These are phyloP conservation scores for Rana temporaria DNA, from an alignment of 2,113 vertebrate species.

Conservation along the genomic window DNA sequence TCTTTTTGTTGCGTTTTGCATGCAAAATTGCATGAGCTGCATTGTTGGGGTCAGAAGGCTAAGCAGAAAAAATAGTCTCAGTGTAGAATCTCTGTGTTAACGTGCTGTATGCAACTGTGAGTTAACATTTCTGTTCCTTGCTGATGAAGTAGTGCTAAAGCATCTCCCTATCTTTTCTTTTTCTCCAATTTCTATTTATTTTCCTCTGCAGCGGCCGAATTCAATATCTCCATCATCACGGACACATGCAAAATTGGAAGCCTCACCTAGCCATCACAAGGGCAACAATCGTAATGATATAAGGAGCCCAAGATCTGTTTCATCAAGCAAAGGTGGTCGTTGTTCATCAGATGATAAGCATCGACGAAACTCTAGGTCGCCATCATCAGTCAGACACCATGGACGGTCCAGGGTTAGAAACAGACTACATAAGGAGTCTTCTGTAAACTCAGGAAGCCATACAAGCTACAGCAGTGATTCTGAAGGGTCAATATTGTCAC, in stretches of 20 bases:
- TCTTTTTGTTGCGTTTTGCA: slow-evolving; percentile 86
- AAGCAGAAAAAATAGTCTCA: slow-evolving; percentile 74
- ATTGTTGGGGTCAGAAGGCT: slow-evolving; percentile 90
- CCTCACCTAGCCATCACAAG: slow-evolving; percentile 71
- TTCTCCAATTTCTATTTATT: slow-evolving; percentile 59
- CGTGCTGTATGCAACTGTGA: slow-evolving; percentile 72
- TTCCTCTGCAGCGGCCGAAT: slow-evolving; percentile 80
- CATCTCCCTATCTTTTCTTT: slow-evolving; percentile 68
- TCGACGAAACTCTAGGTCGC: slow-evolving; percentile 67
- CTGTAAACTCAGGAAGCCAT: slow-evolving; percentile 77
- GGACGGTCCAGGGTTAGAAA: slow-evolving; percentile 77
- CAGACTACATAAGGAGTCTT: slow-evolving; percentile 69
- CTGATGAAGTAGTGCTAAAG: slow-evolving; percentile 69
- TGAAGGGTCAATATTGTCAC: slow-evolving; percentile 75
- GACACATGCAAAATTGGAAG: slow-evolving; percentile 70
- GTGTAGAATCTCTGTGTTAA: slow-evolving; percentile 80
- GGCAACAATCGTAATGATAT: slow-evolving; percentile 67
- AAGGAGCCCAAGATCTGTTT: slow-evolving; percentile 68
- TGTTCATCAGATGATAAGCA: slow-evolving; percentile 70
- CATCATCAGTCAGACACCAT: slow-evolving; percentile 73
- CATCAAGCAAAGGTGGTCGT: slow-evolving; percentile 70
- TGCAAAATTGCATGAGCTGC: slow-evolving; percentile 99
- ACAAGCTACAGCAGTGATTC: slow-evolving; percentile 87
- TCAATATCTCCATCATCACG: slow-evolving; percentile 75
- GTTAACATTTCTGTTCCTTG: slow-evolving; percentile 66